Conservation (phyloP, 2,113 vertebrate genomes). For the Brachirus orientalis region DNA sequence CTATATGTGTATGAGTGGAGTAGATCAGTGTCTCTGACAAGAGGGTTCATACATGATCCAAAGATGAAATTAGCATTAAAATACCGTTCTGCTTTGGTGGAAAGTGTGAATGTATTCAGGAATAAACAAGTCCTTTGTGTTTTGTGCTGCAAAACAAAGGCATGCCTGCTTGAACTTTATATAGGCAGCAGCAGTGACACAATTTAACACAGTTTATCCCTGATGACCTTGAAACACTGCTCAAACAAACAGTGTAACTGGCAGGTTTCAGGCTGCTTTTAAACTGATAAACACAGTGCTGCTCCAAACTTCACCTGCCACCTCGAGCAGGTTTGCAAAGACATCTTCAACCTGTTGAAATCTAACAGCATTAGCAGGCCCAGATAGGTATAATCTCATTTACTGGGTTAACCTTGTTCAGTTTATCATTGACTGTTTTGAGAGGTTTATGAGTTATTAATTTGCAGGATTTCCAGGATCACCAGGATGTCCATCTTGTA, state of each 20-base stretch:
- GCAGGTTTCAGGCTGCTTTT: neutral
- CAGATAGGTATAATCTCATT: too few relatives aligned
- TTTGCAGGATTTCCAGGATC: too few relatives aligned
- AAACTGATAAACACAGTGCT: too few relatives aligned
- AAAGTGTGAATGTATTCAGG: conserved; percentile 8
- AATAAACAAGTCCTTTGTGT: conserved; percentile 21
- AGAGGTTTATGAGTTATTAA: too few relatives aligned
- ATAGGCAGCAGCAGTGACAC: neutral
- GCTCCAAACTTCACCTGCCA: too few relatives aligned
- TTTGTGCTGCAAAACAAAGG: neutral
- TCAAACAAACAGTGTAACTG: neutral
- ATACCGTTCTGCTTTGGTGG: neutral
- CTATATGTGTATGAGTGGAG: neutral
- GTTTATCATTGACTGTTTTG: too few relatives aligned
- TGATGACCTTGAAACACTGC: conserved; percentile 3
- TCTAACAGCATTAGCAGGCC: too few relatives aligned
- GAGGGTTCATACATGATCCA: conserved; percentile 5
- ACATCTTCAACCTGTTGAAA: too few relatives aligned
- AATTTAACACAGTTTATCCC: neutral
- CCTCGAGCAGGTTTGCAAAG: too few relatives aligned
- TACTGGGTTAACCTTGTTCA: too few relatives aligned
- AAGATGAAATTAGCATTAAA: conserved; percentile 26
- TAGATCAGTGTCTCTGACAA: conserved; percentile 32
- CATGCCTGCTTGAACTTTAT: too few relatives aligned
- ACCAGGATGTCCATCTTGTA: too few relatives aligned